Evolutionary conservation across 2,797 vertebrate genomes (phyloP).

Genomic region (Fistularia tabacaria): DNA sequence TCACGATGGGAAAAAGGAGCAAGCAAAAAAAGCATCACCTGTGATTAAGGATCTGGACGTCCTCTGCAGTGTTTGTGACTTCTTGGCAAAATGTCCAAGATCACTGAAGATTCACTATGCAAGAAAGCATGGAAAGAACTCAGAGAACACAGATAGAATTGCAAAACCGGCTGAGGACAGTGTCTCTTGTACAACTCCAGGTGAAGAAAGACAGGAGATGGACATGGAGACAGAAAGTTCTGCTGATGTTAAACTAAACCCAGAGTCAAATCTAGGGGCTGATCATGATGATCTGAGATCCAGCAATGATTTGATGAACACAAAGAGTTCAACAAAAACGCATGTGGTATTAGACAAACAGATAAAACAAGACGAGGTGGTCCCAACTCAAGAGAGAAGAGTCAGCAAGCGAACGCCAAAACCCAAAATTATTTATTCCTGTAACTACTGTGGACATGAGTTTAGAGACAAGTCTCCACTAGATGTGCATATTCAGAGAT

Average conservation of each 20-base stretch:
- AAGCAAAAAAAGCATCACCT: constrained; percentile 27
- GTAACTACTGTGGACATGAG: constrained; percentile 73
- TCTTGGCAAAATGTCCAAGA: constrained; percentile 70
- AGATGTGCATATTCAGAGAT: constrained; percentile 69
- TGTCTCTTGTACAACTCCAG: constrained; percentile 11
- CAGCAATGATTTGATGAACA: constrained; percentile 64
- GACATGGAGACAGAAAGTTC: constrained; percentile 39
- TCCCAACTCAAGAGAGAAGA: constrained; percentile 61
- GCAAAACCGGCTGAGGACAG: constrained; percentile 16
- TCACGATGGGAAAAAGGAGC: constrained; percentile 39
- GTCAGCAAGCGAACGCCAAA: constrained; percentile 66
- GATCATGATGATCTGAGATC: constrained; percentile 35
- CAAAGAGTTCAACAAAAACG: constrained; percentile 57
- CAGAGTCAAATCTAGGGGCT: constrained; percentile 34
- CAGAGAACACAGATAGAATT: constrained; percentile 23
- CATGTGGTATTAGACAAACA: constrained; percentile 69
- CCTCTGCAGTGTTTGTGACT: constrained; percentile 58
- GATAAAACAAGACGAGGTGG: constrained; percentile 55
- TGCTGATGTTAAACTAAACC: constrained; percentile 39
- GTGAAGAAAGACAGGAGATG: constrained; percentile 27
- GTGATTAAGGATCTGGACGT: constrained; percentile 24
- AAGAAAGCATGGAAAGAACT: constrained; percentile 60
- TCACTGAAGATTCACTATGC: constrained; percentile 76
- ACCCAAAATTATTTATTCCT: constrained; percentile 67
- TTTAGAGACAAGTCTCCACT: constrained; percentile 71